These are phyloP conservation scores for Numenius arquata DNA, from an alignment of 2,113 vertebrate genomes.

Conservation along the genomic window DNA sequence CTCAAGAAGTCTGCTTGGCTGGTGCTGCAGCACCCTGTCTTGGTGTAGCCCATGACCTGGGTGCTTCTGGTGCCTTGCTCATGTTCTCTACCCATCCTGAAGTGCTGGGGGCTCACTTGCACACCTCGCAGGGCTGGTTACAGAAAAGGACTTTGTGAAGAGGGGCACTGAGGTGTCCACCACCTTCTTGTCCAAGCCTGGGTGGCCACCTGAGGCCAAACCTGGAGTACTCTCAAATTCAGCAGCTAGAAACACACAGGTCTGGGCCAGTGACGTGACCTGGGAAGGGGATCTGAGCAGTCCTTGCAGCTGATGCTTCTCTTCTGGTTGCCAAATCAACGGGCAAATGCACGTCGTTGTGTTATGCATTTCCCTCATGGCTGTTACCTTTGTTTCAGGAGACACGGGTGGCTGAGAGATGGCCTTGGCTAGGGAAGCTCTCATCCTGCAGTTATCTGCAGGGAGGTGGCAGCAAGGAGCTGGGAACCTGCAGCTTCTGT, in stretches of 20 bases:
- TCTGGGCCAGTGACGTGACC: neutral
- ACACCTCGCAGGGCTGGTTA: no score
- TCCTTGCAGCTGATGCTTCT: neutral
- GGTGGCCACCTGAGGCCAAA: neutral
- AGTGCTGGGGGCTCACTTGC: neutral
- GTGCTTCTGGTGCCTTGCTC: neutral
- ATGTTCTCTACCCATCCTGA: rapidly evolving
- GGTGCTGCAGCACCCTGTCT: neutral
- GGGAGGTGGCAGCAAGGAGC: neutral
- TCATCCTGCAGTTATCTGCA: neutral
- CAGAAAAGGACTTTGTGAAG: rapidly evolving
- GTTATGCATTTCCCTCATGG: rapidly evolving
- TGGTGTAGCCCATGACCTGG: rapidly evolving
- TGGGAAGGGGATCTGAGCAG: neutral
- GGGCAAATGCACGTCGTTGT: rapidly evolving
- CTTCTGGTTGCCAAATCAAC: neutral
- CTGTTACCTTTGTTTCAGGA: neutral
- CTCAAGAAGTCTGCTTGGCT: neutral
- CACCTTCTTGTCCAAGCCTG: neutral
- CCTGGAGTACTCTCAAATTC: neutral
- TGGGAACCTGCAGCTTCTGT: neutral
- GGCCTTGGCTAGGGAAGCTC: neutral
- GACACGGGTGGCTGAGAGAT: neutral
- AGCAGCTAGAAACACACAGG: neutral
- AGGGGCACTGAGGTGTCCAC: no score